Evolutionary conservation across 2,888 invertebrate genomes (phyloP).

Genomic region (Cotesia congregata): DNA sequence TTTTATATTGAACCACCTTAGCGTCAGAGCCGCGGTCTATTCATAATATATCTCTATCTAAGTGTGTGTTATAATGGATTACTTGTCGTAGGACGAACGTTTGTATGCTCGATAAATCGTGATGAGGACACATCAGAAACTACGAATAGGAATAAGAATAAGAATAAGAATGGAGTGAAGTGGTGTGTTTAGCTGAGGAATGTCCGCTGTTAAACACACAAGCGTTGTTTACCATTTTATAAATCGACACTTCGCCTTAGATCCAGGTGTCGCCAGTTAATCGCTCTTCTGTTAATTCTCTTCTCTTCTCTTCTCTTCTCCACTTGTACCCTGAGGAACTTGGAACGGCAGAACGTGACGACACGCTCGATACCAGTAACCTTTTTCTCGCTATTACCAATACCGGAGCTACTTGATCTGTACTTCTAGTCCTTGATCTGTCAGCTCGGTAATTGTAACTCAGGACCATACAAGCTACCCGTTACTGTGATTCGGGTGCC

Average conservation of each 20-base stretch:
- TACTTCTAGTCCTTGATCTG: conserved; percentile 23
- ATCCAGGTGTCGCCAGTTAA: conserved; percentile 52
- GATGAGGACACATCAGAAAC: conserved; percentile 18
- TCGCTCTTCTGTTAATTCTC: conserved; percentile 48
- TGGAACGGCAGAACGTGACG: conserved; percentile 54
- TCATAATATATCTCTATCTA: conserved; percentile 10
- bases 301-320: neutral
- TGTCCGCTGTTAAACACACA: conserved; percentile 46
- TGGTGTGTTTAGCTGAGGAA: neutral
- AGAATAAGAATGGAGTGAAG: no score
- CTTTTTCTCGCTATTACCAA: conserved; percentile 24
- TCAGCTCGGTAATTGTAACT: conserved; percentile 36
- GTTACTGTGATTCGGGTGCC: conserved; percentile 59
- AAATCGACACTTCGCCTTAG: conserved; percentile 55
- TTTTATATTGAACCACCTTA: neutral
- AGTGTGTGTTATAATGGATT: neutral
- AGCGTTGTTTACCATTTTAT: conserved; percentile 47
- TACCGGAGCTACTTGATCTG: neutral
- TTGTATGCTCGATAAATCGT: conserved; percentile 9
- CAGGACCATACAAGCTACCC: conserved; percentile 39
- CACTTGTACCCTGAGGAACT: conserved; percentile 5
- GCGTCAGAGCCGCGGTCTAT: conserved; percentile 3
- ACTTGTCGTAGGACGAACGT: neutral
- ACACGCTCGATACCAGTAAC: conserved; percentile 51
- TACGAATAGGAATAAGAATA: neutral